A percentile compares a stretch with the other conserved stretches of the same genome.
These are phyloP conservation scores for Aldrovandia affinis DNA, from an alignment of 2,797 vertebrate genomes.

Conservation along the genomic window DNA sequence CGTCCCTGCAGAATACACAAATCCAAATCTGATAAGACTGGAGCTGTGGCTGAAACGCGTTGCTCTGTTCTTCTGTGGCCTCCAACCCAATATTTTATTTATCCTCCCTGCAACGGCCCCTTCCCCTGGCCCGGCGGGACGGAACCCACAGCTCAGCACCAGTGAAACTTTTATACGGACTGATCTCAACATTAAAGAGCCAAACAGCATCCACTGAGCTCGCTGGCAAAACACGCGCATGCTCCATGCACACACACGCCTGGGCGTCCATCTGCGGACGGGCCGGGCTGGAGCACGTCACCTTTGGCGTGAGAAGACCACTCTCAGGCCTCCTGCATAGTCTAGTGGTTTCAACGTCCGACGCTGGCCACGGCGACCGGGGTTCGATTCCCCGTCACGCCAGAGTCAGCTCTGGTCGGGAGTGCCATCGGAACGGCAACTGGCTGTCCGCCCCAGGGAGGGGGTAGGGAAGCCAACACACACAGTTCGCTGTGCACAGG, in stretches of 20 bases:
- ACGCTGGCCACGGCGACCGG: no score
- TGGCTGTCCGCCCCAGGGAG: no score
- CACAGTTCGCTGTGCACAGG: no score
- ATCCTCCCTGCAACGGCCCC: constrained; percentile 79
- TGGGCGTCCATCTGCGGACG: neutral
- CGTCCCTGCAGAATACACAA: constrained; percentile 83
- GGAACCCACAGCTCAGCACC: constrained; percentile 69
- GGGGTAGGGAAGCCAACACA: no score
- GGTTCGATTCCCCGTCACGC: no score
- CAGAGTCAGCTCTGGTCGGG: no score
- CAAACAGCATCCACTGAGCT: neutral
- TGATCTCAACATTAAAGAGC: constrained; percentile 26
- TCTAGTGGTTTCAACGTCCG: no score
- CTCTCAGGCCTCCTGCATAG: no score
- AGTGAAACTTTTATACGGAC: constrained; percentile 62
- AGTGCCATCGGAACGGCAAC: no score
- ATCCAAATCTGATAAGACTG: constrained; percentile 86
- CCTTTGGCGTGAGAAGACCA: no score
- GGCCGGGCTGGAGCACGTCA: neutral
- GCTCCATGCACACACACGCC: neutral
- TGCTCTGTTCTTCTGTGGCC: constrained; percentile 80
- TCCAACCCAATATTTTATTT: constrained; percentile 84
- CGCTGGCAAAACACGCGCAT: neutral
- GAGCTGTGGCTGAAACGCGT: constrained; percentile 81
- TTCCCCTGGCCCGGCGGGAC: constrained; percentile 70